Base-by-base conservation (phyloP, 2,797 vertebrate genomes). In the Podarcis siculus region DNA sequence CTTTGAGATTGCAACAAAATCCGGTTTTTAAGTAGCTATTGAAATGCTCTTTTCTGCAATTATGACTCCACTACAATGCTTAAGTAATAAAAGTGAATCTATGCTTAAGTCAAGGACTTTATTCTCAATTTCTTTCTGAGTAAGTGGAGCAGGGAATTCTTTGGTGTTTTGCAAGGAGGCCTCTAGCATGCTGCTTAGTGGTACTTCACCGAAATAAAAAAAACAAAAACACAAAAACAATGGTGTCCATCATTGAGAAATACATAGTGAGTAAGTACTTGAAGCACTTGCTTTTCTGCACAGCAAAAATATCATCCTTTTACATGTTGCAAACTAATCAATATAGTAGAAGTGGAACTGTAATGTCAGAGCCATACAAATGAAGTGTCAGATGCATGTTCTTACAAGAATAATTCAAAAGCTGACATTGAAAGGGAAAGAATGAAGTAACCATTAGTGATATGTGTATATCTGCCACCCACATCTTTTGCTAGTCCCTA, bases 31-130 rank as follows among this genome's bases (percentile, higher is more conserved):
- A 89, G 32, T 77, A 61, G 58, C 72, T 82, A 58, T 66, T 86
- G 78, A 89, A 89, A 89, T 85, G 78, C 71, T 89, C 69, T 87
- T 82, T 87, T 87, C 75, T 86, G 75, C 64, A 89, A 91, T 82
- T 86, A 86, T 88, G 78, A 67, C 67, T 87, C 27, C 77, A 67
- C 82, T 90, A 80, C 1, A 19, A 75, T 27, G 19, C 35, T 88
- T 89, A 81, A 88, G 84, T 88, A 75, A 42, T 90, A 83, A 89
- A 15, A 72, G 2, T 78, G 69, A 81, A 27, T 9, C 42, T 92
- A 19, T 67, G 8, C 86, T 83, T 85, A 30, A 35, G 85, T 77
- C 87, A 86, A 81, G 55, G 25, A 87, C 32, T 1, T 72, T 12
- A 45, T 83, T 90, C 8, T 86, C 5, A 85, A 72, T 76, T 87